These are phyloP conservation scores for Acipenser transmontanus DNA, from an alignment of 2,797 vertebrate genomes.

Conservation along the genomic window DNA sequence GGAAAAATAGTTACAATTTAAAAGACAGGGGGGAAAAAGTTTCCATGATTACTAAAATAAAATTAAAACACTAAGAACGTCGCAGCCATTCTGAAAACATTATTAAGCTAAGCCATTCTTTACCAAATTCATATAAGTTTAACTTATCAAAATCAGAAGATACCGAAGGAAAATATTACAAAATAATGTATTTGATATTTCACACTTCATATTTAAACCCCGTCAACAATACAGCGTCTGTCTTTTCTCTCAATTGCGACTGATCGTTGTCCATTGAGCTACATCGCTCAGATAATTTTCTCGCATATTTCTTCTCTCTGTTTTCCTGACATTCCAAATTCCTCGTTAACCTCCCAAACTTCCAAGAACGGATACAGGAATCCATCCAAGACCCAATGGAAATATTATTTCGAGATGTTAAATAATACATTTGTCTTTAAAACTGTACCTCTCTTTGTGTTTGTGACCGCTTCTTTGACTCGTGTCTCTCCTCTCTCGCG, in stretches of 20 bases:
- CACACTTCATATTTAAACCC: too few relatives aligned
- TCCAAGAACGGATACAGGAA: not conserved
- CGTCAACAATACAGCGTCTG: not conserved
- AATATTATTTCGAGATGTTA: not conserved
- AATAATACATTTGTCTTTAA: slow-evolving; percentile 4
- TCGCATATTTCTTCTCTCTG: slow-evolving; percentile 7
- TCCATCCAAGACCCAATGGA: too few relatives aligned
- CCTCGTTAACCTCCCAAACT: not conserved
- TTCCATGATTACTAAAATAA: too few relatives aligned
- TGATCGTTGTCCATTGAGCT: slow-evolving; percentile 8
- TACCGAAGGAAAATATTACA: not conserved
- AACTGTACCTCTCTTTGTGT: slow-evolving; percentile 71
- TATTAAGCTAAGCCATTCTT: too few relatives aligned
- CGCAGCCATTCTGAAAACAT: not conserved
- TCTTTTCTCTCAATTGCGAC: slow-evolving; percentile 1
- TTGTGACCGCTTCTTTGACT: slow-evolving; percentile 81
- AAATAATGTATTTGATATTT: too few relatives aligned
- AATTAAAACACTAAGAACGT: not conserved
- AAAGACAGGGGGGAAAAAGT: too few relatives aligned
- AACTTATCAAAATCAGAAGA: not conserved
- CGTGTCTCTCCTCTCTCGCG: slow-evolving; percentile 77
- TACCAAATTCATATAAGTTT: too few relatives aligned
- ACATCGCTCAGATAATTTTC: slow-evolving; percentile 33
- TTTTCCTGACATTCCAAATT: slow-evolving; percentile 13
- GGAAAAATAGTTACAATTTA: too few relatives aligned